Evolutionary conservation across 2,888 invertebrate genomes (phyloP).

Genomic region (Periphyllus acericola): DNA sequence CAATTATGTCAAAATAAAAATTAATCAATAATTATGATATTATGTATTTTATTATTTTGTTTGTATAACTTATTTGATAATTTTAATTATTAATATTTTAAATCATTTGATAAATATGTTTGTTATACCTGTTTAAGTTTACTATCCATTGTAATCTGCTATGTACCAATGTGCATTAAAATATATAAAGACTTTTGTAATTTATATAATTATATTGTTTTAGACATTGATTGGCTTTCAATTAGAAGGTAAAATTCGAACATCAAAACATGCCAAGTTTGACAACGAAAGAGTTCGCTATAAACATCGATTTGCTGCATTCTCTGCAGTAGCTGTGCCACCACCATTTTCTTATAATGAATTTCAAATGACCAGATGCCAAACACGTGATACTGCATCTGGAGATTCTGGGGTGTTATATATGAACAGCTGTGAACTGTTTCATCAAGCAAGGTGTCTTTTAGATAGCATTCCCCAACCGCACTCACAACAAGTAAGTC

Average conservation of each 20-base stretch:
- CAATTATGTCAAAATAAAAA: too few relatives aligned
- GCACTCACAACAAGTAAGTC: slow-evolving; percentile 75
- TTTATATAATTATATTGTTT: slow-evolving; percentile 47
- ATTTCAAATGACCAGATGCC: slow-evolving; percentile 80
- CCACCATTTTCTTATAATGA: slow-evolving; percentile 91
- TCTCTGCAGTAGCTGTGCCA: slow-evolving; percentile 85
- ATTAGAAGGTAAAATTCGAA: slow-evolving; percentile 83
- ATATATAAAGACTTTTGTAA: neutral
- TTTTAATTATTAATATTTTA: too few relatives aligned
- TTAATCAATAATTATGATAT: too few relatives aligned
- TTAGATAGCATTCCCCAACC: slow-evolving; percentile 84
- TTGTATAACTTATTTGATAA: too few relatives aligned
- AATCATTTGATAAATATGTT: too few relatives aligned
- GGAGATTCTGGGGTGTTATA: slow-evolving; percentile 74
- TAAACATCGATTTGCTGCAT: slow-evolving; percentile 92
- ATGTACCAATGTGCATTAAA: too few relatives aligned
- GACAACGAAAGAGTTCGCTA: slow-evolving; percentile 95
- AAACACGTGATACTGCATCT: slow-evolving; percentile 68
- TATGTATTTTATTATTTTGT: too few relatives aligned
- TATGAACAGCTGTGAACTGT: slow-evolving; percentile 87
- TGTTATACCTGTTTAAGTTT: too few relatives aligned
- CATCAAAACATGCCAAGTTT: slow-evolving; percentile 86
- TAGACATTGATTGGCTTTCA: slow-evolving; percentile 91
- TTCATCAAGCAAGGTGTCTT: slow-evolving; percentile 88
- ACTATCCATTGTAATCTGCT: too few relatives aligned